Conservation (phyloP, 2,888 invertebrate species). For the Acleris cristana region DNA sequence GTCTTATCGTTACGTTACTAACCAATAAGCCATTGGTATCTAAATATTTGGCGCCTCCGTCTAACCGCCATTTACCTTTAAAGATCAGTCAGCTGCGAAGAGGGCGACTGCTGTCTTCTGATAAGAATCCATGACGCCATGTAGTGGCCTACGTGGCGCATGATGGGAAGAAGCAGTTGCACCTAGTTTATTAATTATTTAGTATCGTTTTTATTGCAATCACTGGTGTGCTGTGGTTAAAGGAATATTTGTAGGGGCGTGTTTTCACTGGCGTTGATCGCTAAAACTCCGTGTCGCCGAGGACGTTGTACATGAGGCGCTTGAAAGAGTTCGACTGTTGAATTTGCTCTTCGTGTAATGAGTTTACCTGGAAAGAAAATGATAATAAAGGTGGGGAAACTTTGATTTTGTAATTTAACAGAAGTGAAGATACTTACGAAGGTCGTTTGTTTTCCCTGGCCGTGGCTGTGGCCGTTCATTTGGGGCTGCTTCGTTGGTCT, state of each 20-base stretch:
- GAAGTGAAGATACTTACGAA: conserved; percentile 69
- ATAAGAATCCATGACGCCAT: not conserved
- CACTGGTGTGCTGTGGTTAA: not conserved
- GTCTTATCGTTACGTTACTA: conserved; percentile 70
- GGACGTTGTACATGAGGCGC: conserved; percentile 95
- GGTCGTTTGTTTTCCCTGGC: conserved; percentile 74
- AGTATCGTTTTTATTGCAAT: not conserved
- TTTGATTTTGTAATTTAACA: not conserved
- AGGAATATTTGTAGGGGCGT: conserved; percentile 39
- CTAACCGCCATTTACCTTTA: conserved; percentile 57
- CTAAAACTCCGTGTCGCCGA: conserved; percentile 89
- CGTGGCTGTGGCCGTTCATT: conserved; percentile 45
- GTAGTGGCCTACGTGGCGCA: conserved; percentile 11
- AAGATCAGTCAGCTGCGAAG: conserved; percentile 50
- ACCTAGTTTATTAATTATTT: not conserved
- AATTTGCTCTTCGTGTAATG: conserved; percentile 90
- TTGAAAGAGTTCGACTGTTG: conserved; percentile 97
- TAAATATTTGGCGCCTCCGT: conserved; percentile 54
- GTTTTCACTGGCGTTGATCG: conserved; percentile 36
- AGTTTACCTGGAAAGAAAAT: conserved; percentile 83
- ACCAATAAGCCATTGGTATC: conserved; percentile 59
- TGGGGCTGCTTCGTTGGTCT: conserved; percentile 66
- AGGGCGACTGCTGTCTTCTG: conserved; percentile 10
- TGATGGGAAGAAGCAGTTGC: conserved; percentile 14
- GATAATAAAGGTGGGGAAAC: not conserved